Conservation (phyloP, 2,113 vertebrate genomes). For the zebrafish (Danio rerio) region GRCz12tu NC_133190.1:20724001-20724500, state of each 20-base stretch:
- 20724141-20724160: background rate
- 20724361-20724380: slow-evolving; percentile 52
- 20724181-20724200: slow-evolving; percentile 3
- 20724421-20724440: slow-evolving; percentile 39
- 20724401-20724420: slow-evolving; percentile 56
- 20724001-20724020: background rate
- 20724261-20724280: slow-evolving; percentile 7
- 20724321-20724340: background rate
- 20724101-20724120: background rate
- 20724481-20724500: slow-evolving; percentile 31
- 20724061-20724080: background rate
- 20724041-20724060: background rate
- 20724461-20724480: slow-evolving; percentile 8
- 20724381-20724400: slow-evolving; percentile 59
- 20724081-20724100: background rate
- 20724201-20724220: slow-evolving; percentile 29
- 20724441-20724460: slow-evolving; percentile 37
- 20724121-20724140: background rate
- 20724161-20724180: slow-evolving; percentile 11
- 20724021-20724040: background rate
- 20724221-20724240: slow-evolving; percentile 19
- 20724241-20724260: background rate
- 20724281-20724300: slow-evolving; percentile 1
- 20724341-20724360: slow-evolving; percentile 16
- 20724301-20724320: background rate